Percentiles rank a stretch among this genome's conserved stretches.
Evolutionary conservation across 2,113 vertebrate genomes (phyloP).

Genomic region (Arvicanthis niloticus): DNA sequence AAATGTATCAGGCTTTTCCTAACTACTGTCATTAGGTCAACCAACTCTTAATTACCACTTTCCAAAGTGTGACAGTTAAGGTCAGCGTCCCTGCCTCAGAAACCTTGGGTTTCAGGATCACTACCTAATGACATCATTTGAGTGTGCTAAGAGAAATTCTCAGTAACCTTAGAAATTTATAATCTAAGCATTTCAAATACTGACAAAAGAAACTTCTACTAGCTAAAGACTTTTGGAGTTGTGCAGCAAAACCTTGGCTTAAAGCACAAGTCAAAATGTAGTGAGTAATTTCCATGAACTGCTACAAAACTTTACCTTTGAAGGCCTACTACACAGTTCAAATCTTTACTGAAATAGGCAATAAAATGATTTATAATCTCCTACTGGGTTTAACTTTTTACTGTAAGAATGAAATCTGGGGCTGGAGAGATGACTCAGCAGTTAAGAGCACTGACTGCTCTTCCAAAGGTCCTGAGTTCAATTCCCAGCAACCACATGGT

Average conservation of each 20-base stretch:
- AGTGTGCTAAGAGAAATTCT: background rate
- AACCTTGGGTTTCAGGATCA: background rate
- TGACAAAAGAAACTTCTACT: background rate
- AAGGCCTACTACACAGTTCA: constrained; percentile 25
- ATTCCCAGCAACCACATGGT: too few species aligned
- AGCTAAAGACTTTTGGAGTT: too few species aligned
- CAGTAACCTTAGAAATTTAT: background rate
- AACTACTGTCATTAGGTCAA: constrained; percentile 5
- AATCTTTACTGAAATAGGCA: constrained; percentile 21
- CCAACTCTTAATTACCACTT: background rate
- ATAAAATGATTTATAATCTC: constrained; percentile 46
- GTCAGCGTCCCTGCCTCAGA: background rate
- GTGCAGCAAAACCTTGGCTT: background rate
- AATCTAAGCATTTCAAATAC: background rate
- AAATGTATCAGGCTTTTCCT: constrained; percentile 26
- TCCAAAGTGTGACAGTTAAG: background rate
- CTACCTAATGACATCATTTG: background rate
- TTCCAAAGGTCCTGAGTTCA: too few species aligned
- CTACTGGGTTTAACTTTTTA: constrained; percentile 43
- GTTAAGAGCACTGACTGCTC: too few species aligned
- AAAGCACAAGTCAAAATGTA: background rate
- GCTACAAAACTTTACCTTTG: constrained; percentile 28
- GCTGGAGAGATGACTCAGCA: too few species aligned
- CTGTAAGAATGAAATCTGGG: background rate
- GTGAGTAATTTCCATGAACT: background rate